These are phyloP conservation scores for Nestor notabilis DNA, from an alignment of 2,113 vertebrate species.

Conservation along the genomic window DNA sequence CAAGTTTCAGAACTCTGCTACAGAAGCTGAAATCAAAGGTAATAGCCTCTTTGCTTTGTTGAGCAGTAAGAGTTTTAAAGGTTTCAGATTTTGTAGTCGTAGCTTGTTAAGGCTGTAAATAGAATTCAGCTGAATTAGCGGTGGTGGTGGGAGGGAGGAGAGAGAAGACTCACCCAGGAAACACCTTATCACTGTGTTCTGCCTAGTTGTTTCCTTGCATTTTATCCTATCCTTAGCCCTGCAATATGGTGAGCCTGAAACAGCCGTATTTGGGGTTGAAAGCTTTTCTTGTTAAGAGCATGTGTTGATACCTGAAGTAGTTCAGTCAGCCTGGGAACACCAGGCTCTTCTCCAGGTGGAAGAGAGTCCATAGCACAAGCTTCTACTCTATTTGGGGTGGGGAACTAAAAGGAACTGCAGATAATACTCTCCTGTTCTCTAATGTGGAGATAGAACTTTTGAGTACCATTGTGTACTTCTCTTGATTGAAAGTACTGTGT, in stretches of 20 bases:
- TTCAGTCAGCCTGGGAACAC: neutral
- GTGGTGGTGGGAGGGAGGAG: neutral
- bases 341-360: neutral
- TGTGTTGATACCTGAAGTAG: neutral
- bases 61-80: neutral
- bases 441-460: neutral
- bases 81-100: neutral
- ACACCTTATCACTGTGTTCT: neutral
- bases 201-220: neutral
- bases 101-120: neutral
- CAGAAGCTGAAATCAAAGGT: constrained; percentile 76
- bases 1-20: constrained; percentile 57
- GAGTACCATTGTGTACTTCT: neutral
- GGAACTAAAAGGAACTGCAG: neutral
- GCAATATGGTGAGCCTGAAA: neutral
- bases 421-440: neutral
- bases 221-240: neutral
- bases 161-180: neutral
- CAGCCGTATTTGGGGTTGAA: neutral
- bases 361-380: neutral
- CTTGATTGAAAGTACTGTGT: neutral
- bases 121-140: neutral
- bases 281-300: neutral
- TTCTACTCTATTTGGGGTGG: neutral
- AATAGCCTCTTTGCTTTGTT: neutral